Conservation (phyloP, 2,113 vertebrate genomes). For the Miniopterus natalensis region DNA sequence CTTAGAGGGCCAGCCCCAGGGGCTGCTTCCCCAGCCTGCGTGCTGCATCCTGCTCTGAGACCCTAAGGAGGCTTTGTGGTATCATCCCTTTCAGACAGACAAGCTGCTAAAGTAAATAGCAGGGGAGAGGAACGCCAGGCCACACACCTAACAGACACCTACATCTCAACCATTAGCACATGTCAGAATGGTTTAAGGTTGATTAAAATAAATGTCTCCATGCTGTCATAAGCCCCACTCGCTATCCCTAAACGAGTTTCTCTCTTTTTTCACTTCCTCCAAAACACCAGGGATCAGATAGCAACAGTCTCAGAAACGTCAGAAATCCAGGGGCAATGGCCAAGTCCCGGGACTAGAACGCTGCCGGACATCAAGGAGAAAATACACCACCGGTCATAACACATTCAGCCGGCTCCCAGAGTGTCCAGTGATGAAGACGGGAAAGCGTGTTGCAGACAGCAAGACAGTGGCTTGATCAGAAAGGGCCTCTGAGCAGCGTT, state of each 20-base stretch:
- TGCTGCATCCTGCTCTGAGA: slow-evolving; percentile 87
- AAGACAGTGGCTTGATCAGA: not conserved
- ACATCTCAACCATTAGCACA: slow-evolving; percentile 87
- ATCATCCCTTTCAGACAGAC: slow-evolving; percentile 88
- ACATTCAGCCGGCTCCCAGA: not conserved
- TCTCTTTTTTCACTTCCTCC: slow-evolving; percentile 53
- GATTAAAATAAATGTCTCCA: slow-evolving; percentile 86
- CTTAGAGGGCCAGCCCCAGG: slow-evolving; percentile 79
- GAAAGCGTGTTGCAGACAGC: not conserved
- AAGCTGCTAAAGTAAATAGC: slow-evolving; percentile 88
- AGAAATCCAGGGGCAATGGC: slow-evolving; percentile 30
- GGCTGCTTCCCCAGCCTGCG: slow-evolving; percentile 81
- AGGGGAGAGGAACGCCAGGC: slow-evolving; percentile 83
- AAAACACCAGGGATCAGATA: slow-evolving; percentile 44
- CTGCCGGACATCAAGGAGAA: not conserved
- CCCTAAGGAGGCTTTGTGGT: slow-evolving; percentile 81
- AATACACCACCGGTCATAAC: not conserved
- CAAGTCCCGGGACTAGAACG: not conserved
- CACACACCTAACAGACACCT: slow-evolving; percentile 90
- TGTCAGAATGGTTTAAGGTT: slow-evolving; percentile 88
- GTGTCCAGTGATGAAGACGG: not conserved
- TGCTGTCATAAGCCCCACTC: slow-evolving; percentile 77
- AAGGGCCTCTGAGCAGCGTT: not conserved
- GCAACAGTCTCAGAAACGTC: slow-evolving; percentile 56
- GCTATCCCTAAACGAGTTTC: slow-evolving; percentile 55